These are phyloP conservation scores for Philotrypesis tridentata DNA, from an alignment of 1,140 invertebrate species.

Conservation along the genomic window DNA sequence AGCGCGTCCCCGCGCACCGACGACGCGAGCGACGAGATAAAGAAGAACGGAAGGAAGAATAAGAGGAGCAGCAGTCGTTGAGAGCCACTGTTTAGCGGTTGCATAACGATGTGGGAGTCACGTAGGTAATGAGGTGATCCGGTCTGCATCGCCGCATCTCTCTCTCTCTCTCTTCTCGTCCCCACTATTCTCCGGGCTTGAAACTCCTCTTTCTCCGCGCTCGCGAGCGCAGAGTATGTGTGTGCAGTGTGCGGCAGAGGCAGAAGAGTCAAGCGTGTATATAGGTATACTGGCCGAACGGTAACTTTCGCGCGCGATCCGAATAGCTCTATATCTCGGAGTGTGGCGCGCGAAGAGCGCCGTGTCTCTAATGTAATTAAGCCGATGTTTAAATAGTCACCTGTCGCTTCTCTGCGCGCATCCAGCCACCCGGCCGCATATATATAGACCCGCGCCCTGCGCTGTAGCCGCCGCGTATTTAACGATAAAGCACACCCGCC, in stretches of 20 bases:
- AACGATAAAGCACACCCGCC: too few species aligned
- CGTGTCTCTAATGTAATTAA: slow-evolving; percentile 3
- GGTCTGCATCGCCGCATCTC: slow-evolving; percentile 53
- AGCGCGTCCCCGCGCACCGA: too few species aligned
- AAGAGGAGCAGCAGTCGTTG: not conserved
- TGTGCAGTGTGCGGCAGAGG: not conserved
- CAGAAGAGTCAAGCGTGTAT: not conserved
- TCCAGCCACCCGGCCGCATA: too few species aligned
- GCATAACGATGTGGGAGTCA: slow-evolving; percentile 56
- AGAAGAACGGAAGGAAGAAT: not conserved
- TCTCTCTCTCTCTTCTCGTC: slow-evolving; percentile 46
- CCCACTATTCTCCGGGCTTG: not conserved
- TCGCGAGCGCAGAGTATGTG: not conserved
- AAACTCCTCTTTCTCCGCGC: not conserved
- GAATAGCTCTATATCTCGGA: not conserved
- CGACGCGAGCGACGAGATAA: not conserved
- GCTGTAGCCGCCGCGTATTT: not conserved
- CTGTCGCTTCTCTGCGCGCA: not conserved
- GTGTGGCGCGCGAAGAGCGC: not conserved
- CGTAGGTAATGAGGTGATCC: slow-evolving; percentile 62
- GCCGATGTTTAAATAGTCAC: slow-evolving; percentile 9
- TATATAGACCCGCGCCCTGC: too few species aligned
- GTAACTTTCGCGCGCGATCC: not conserved
- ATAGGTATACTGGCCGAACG: not conserved
- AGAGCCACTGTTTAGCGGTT: slow-evolving; percentile 39